phyloP scores from a whole-genome alignment of 2,888 invertebrate species.

The Amiota communis region DNA sequence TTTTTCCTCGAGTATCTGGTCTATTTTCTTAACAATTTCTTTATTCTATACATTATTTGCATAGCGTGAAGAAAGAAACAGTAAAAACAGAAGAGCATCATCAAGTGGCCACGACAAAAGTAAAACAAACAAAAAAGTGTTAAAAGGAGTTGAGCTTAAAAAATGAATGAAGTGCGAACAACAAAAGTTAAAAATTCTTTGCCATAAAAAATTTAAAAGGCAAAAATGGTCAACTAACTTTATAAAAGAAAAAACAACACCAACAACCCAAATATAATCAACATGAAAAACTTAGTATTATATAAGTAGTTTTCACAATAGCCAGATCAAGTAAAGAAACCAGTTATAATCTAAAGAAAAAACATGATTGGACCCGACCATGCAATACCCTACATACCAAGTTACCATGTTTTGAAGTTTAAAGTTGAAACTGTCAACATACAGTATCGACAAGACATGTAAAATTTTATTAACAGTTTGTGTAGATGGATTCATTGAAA shows the following conservation, averaged over 20 bases:
- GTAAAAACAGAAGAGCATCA: neutral
- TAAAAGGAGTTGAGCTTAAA: neutral
- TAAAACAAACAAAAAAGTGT: neutral
- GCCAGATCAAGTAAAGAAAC: too few relatives aligned
- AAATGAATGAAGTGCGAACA: constrained; percentile 28
- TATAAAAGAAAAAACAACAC: neutral
- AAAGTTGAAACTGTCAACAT: neutral
- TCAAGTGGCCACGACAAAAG: neutral
- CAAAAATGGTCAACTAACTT: constrained; percentile 25
- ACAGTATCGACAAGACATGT: too few relatives aligned
- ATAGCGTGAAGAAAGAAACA: too few relatives aligned
- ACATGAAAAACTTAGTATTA: neutral
- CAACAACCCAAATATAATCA: neutral
- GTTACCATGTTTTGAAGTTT: neutral
- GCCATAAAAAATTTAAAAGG: constrained; percentile 19
- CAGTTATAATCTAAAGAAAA: neutral
- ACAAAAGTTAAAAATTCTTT: constrained; percentile 23
- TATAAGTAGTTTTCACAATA: neutral
- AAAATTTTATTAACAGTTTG: too few relatives aligned
- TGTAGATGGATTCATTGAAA: too few relatives aligned
- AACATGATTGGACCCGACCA: too few relatives aligned
- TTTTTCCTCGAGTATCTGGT: neutral
- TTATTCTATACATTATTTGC: neutral
- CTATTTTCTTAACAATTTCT: constrained; percentile 1
- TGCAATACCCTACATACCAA: neutral